Conservation (phyloP, 2,113 vertebrate species). For the Smithornis capensis region DNA sequence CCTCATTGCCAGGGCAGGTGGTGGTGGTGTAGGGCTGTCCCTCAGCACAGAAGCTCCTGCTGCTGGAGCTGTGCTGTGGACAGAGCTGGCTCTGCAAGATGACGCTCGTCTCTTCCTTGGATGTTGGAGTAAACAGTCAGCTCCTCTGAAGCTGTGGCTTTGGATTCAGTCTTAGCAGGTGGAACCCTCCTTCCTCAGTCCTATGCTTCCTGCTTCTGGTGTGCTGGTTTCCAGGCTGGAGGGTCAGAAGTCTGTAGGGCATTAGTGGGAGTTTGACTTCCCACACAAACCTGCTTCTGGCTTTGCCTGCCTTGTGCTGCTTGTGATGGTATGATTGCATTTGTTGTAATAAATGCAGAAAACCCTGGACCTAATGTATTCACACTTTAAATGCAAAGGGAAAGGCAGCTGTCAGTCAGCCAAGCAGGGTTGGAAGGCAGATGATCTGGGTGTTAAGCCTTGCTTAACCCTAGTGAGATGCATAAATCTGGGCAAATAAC, state of each 20-base stretch:
- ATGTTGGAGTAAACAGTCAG: neutral
- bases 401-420: neutral
- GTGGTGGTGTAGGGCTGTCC: neutral
- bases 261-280: neutral
- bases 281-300: neutral
- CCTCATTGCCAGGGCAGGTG: fast-evolving
- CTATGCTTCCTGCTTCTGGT: no score
- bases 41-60: neutral
- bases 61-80: neutral
- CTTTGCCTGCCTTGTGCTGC: fast-evolving
- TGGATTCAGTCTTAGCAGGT: fast-evolving
- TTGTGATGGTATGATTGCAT: neutral
- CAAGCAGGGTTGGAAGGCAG: neutral
- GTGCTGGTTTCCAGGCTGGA: neutral
- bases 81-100: neutral
- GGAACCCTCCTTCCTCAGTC: no score
- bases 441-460: neutral
- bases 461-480: neutral
- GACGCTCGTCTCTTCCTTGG: neutral
- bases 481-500: neutral
- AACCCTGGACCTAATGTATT: neutral
- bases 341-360: neutral
- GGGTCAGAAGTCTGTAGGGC: neutral
- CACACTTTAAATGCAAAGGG: neutral
- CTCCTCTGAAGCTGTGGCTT: neutral